Evolutionary conservation across 2,888 invertebrate species (phyloP).

Genomic region (Pimpla rufipes): DNA sequence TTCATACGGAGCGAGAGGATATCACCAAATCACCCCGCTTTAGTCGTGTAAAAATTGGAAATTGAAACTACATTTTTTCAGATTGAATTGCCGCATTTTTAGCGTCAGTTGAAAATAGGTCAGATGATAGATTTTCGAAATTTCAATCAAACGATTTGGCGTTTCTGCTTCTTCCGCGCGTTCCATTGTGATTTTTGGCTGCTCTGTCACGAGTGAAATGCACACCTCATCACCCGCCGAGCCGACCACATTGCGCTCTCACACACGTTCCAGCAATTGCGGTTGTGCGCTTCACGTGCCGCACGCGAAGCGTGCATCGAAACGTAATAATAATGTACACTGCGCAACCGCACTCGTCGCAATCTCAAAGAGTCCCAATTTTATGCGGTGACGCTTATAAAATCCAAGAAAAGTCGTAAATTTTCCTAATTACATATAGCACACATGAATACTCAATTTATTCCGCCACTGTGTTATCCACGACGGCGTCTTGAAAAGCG

Average conservation of each 20-base stretch:
- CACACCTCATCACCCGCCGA: too few species aligned
- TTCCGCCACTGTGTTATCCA: neutral
- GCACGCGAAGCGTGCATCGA: neutral
- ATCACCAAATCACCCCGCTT: too few species aligned
- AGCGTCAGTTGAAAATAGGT: too few species aligned
- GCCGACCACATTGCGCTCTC: neutral
- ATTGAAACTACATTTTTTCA: too few species aligned
- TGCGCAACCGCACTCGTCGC: conserved; percentile 30
- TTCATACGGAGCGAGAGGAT: too few species aligned
- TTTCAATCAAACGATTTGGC: too few species aligned
- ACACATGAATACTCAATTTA: conserved; percentile 21
- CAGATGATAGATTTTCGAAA: too few species aligned
- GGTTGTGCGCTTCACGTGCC: neutral
- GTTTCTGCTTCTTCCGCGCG: too few species aligned
- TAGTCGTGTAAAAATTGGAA: too few species aligned
- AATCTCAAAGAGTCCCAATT: conserved; percentile 14
- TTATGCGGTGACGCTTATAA: conserved; percentile 12
- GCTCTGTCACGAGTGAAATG: too few species aligned
- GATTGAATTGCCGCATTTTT: too few species aligned
- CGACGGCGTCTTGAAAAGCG: neutral
- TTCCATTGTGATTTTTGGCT: too few species aligned
- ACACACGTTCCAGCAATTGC: neutral
- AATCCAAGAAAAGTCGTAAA: conserved; percentile 36
- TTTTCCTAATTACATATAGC: neutral
- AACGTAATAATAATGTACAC: neutral